These are phyloP conservation scores for Belgica antarctica DNA, from an alignment of 2,888 invertebrate species.

Conservation along the genomic window DNA sequence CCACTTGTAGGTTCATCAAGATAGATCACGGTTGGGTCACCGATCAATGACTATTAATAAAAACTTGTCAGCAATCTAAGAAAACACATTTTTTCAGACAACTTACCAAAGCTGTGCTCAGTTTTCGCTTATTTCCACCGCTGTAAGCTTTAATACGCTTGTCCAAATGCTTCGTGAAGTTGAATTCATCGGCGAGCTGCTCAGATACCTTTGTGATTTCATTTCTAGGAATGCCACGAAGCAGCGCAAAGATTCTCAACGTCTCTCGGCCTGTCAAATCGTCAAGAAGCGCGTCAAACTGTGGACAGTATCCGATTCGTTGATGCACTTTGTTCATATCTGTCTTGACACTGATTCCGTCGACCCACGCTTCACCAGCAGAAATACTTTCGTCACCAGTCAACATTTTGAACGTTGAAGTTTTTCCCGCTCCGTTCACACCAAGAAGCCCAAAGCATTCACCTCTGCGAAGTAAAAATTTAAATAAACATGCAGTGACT, in stretches of 20 bases:
- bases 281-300: conserved; percentile 71
- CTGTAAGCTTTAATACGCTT: conserved; percentile 64
- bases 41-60: conserved; percentile 59
- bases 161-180: conserved; percentile 63
- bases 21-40: conserved; percentile 67
- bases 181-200: conserved; percentile 59
- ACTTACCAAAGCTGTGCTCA: conserved; percentile 63
- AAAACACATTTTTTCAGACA: background rate
- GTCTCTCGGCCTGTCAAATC: conserved; percentile 71
- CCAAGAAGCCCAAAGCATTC: conserved; percentile 83
- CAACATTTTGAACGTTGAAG: conserved; percentile 85
- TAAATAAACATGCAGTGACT: conserved; percentile 46
- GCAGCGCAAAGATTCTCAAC: conserved; percentile 62
- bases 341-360: conserved; percentile 58
- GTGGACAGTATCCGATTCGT: conserved; percentile 71
- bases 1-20: conserved; percentile 68
- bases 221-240: conserved; percentile 61
- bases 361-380: conserved; percentile 68
- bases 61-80: background rate
- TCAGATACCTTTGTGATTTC: conserved; percentile 53
- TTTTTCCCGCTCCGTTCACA: conserved; percentile 85
- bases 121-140: conserved; percentile 72
- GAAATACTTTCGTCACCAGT: conserved; percentile 77
- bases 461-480: conserved; percentile 46
- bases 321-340: conserved; percentile 62